Evolutionary conservation across 2,113 vertebrate genomes (phyloP).

Genomic region (Myotis brandtii): DNA sequence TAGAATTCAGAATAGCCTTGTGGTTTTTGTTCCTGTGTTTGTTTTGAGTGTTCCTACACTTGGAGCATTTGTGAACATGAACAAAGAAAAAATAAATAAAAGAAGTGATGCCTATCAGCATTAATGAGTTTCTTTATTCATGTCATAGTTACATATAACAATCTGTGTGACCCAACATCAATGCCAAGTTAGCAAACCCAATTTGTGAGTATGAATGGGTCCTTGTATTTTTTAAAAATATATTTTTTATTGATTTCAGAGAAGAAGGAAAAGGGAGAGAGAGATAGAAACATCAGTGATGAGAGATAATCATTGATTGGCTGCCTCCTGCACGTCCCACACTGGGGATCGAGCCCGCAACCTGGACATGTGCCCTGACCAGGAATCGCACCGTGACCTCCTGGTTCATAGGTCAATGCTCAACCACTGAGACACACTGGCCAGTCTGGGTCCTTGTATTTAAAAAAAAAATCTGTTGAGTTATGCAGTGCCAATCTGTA

Average conservation of each 20-base stretch:
- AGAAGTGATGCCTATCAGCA: not conserved
- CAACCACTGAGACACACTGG: too few species aligned
- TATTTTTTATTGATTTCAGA: too few species aligned
- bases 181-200: not conserved
- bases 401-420: too few species aligned
- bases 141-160: not conserved
- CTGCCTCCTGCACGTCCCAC: too few species aligned
- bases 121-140: not conserved
- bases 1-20: not conserved
- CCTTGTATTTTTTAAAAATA: not conserved
- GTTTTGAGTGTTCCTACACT: not conserved
- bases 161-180: not conserved
- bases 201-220: not conserved
- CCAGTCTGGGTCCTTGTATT: not conserved
- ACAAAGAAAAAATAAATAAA: not conserved
- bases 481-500: not conserved
- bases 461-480: not conserved
- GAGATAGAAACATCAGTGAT: too few species aligned
- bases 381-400: too few species aligned
- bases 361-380: too few species aligned
- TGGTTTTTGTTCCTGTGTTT: not conserved
- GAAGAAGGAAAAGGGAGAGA: too few species aligned
- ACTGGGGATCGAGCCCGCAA: too few species aligned
- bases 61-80: not conserved
- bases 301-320: too few species aligned